Base-by-base conservation (phyloP, 2,797 vertebrate genomes). In the Malurus leucopterus region DNA sequence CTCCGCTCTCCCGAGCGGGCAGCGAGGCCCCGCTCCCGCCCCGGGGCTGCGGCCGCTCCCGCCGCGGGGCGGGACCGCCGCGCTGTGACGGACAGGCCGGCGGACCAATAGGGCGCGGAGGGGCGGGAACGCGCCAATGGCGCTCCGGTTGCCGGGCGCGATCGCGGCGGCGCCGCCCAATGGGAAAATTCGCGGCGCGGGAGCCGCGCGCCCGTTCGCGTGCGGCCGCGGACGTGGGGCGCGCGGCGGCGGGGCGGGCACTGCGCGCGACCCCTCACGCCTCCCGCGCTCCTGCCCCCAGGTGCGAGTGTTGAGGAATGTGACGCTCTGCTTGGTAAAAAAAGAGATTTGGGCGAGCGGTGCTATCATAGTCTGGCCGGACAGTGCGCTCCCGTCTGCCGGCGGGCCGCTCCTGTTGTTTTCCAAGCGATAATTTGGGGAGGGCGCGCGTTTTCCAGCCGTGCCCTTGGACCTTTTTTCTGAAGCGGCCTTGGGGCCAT, bases 371-470 rank as follows among this genome's bases (percentile, higher is more conserved):
- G 41, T 22, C 14, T 9, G 55, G 3, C 5, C 1, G 46, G 5
- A 49, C 6, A 20, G 3, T 2, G 40, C 2, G 7, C 6, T 17
- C 30, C 12, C 1, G 4, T 6, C 4, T 13, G 8, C 27, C 10
- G 5, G 2, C 1, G 59, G 84, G 61, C 62, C 13, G 19, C 30
- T 27, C 13, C 22, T 12, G n/a, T 50, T 53, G 23, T 29, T 67
- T 51, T 15, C 10, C 2, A 9, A 12, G 11, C 9, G 1, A 12
- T 30, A 7, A 18, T 34, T 57, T 15, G 5, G 4, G 38, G 6
- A 50, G 41, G 53, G 30, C 8, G 11, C 11, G 23, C 22, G 4
- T 27, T 32, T 44, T 6, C 13, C 19, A 9, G 40, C 40, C 5
- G 12, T 26, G 51, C 22, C 61, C 55, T 78, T 29, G 63, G 46